A percentile compares a stretch with the other conserved stretches of the same genome.
Evolutionary conservation across 2,113 vertebrate species (phyloP).

Genomic region (Spea multiplicata): DNA sequence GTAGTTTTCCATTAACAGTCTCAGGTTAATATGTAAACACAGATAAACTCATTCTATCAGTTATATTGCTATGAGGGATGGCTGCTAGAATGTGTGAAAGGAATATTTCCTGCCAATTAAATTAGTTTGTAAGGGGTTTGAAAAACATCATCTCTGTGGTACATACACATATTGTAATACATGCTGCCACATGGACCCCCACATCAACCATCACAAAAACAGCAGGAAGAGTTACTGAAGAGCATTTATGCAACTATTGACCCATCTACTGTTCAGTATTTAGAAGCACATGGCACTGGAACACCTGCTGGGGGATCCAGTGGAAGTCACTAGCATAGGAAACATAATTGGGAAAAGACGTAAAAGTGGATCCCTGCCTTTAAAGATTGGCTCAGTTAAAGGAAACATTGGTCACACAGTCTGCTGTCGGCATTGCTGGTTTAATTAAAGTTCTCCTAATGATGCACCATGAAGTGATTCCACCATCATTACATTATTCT

Average conservation of each 20-base stretch:
- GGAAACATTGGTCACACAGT: slow-evolving; percentile 81
- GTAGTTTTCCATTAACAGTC: too few relatives aligned
- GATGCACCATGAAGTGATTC: slow-evolving; percentile 79
- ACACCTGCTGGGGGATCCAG: slow-evolving; percentile 71
- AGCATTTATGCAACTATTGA: slow-evolving; percentile 67
- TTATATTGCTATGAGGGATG: too few relatives aligned
- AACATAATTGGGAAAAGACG: slow-evolving; percentile 64
- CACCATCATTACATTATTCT: slow-evolving; percentile 78
- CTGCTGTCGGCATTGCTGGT: slow-evolving; percentile 77
- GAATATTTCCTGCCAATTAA: too few relatives aligned
- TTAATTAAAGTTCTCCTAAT: slow-evolving; percentile 87
- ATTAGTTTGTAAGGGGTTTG: too few relatives aligned
- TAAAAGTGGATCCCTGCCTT: slow-evolving; percentile 49
- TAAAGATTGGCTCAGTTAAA: slow-evolving; percentile 78
- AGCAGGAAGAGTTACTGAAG: slow-evolving; percentile 72
- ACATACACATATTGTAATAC: too few relatives aligned
- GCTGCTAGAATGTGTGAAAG: too few relatives aligned
- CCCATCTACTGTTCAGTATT: slow-evolving; percentile 68
- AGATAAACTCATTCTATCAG: too few relatives aligned
- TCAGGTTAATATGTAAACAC: too few relatives aligned
- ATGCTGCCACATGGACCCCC: too few relatives aligned
- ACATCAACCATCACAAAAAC: slow-evolving; percentile 64
- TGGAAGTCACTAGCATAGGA: slow-evolving; percentile 69
- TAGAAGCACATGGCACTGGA: slow-evolving; percentile 80
- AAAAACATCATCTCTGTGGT: too few relatives aligned